Base-by-base conservation (phyloP, 2,888 invertebrate genomes). In the Laspeyria flexula region DNA sequence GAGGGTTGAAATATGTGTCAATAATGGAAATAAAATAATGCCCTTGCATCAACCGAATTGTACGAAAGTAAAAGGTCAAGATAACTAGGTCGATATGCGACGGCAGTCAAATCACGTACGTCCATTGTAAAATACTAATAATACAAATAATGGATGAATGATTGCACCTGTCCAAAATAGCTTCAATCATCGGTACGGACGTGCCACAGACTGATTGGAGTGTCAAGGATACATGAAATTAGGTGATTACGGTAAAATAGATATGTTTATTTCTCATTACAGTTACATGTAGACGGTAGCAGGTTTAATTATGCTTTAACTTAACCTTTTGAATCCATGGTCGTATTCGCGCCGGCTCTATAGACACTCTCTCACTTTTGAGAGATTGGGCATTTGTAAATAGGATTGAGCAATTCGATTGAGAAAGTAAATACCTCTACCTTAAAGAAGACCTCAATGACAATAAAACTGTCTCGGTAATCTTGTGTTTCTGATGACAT, bases 221-320 rank as follows among this genome's bases (percentile, higher is more conserved):
- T 80, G 83, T 83, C 86, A 85, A 86, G 85, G 85, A 75, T 77
- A 56, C 44, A 16, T 59, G 50, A 71, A 73, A 75, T 79, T 77
- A 64, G 64, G 62, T 56, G 51, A 52, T 63, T 63, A 55, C 59
- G 44, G 49, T 59, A 55, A 57, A 44, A 29, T 21, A 13, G 13
- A 16, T 25, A 27, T 13, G 39, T 27, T 38, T 38, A 25, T 25
- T 38, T 11, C 15, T 7, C 13, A 9, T 7, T 34, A 15, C 3
- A 34, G 15, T 16, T 10, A n/a, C 9, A 15, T 9, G 11, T 5
- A 15, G 34, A 12, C 16, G 9, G 16, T 34, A 16, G 15, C 6
- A 13, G 9, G 6, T 7, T 16, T 16, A 15, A 34, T 34, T 34
- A 12, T 31, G 13, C 7, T 30, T 15, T 13, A n/a, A n/a, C n/a